phyloP scores from a whole-genome alignment of 35 echinoderm and acorn worm genomes.

The Ophioderma brevispina region DNA sequence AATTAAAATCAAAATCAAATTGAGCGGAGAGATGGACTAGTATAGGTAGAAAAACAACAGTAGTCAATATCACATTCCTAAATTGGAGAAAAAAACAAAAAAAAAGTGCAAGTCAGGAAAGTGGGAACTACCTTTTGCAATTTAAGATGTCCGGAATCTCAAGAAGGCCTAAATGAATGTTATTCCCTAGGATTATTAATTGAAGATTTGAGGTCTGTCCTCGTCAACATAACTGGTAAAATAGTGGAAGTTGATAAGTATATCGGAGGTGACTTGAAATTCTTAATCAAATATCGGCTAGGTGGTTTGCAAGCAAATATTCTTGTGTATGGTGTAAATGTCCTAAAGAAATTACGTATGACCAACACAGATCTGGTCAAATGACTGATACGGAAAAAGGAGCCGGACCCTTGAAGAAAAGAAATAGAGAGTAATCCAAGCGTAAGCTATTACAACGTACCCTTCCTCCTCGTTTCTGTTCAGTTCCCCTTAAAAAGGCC shows the following conservation, averaged over 20 bases:
- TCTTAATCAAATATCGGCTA: constrained; percentile 59
- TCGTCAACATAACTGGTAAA: constrained; percentile 8
- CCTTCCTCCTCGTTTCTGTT: not conserved
- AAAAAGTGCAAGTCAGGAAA: constrained; percentile 53
- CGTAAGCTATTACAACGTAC: constrained; percentile 18
- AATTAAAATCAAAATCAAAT: constrained; percentile 40
- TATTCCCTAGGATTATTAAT: constrained; percentile 39
- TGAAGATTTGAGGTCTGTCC: constrained; percentile 22
- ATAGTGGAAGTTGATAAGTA: not conserved
- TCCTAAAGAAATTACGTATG: constrained; percentile 41
- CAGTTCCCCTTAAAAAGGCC: constrained; percentile 4
- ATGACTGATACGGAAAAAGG: constrained; percentile 18
- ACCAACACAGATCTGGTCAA: constrained; percentile 44
- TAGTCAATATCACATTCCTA: constrained; percentile 54
- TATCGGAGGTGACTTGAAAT: constrained; percentile 33
- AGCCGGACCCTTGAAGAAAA: constrained; percentile 48
- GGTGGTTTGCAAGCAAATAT: constrained; percentile 38
- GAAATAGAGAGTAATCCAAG: constrained; percentile 6
- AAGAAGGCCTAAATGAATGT: constrained; percentile 31
- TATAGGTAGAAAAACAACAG: constrained; percentile 38
- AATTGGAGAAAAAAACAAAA: constrained; percentile 50
- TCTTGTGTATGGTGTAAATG: constrained; percentile 71
- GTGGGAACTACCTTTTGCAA: constrained; percentile 56
- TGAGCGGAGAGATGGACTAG: constrained; percentile 70
- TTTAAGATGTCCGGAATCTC: constrained; percentile 61